Base-by-base conservation (phyloP, 1,140 invertebrate species). In the Matsumurasca onukii region DNA sequence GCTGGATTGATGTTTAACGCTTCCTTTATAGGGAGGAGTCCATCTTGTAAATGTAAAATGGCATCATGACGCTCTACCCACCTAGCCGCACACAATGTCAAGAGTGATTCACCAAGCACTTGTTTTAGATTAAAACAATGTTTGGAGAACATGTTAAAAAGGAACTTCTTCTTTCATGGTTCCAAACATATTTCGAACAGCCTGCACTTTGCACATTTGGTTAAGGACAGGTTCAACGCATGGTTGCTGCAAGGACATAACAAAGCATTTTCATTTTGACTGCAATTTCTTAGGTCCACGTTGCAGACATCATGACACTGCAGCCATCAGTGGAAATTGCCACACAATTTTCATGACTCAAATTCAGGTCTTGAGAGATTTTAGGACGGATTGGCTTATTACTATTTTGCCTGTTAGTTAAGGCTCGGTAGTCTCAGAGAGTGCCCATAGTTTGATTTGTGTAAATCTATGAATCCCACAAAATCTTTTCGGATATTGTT, bases 71-170 rank as follows among this genome's bases (percentile, higher is more conserved):
- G 39, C 39, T 45, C 39, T 45, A 45, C 39, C 39, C 39, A 45
- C 39, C 39, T 45, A 12, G 39, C n/a, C 39, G 9, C 39, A 45
- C 39, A 45, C 39, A 45, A 45, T 45, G 39, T 45, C 39, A 45
- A 45, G 39, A 45, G 39, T 45, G 39, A 45, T 45, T n/a, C 39
- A 45, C 39, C 39, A 45, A 45, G 39, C n/a, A 45, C 39, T 45
- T 45, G 39, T 45, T 45, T 45, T 45, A 45, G 39, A 12, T 9
- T 45, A 45, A 12, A 45, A 45, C 39, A 12, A 45, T n/a, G 39
- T 45, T 45, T 45, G 39, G 39, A 45, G 39, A n/a, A 45, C 39
- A 45, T 45, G n/a, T 45, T 45, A 45, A 45, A 45, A 45, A 45
- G 39, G n/a, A 45, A 45, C 39, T 12, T 12, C 39, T 45, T 45